phyloP scores from a whole-genome alignment of 2,113 vertebrate genomes.

The Noctilio leporinus region DNA sequence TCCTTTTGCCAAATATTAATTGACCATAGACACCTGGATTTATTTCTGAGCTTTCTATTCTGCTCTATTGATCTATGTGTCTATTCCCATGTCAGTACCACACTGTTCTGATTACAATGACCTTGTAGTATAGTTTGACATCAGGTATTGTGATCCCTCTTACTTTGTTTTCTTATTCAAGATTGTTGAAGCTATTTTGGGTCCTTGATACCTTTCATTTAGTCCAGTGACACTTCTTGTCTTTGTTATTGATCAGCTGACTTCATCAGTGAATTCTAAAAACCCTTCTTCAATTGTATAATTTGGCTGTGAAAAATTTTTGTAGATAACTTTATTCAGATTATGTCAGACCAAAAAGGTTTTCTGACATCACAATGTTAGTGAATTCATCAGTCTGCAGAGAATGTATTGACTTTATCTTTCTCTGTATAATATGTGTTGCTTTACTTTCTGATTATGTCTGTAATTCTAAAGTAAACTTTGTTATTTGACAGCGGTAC shows the following conservation, averaged over 20 bases:
- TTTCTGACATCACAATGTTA: background rate
- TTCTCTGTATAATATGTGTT: constrained; percentile 26
- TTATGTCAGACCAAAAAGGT: background rate
- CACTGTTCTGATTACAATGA: no score
- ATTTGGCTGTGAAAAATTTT: background rate
- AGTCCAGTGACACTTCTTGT: background rate
- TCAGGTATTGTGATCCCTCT: no score
- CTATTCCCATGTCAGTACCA: no score
- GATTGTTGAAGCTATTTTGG: no score
- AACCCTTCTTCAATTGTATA: background rate
- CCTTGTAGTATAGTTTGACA: no score
- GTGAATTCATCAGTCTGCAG: background rate
- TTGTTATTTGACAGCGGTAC: constrained; percentile 7
- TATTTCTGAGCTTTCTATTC: no score
- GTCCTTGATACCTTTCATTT: background rate
- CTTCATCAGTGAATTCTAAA: background rate
- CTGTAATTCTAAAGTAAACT: background rate
- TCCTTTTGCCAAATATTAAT: no score
- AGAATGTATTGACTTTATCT: constrained; percentile 12
- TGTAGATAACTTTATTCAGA: background rate
- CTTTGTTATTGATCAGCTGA: background rate
- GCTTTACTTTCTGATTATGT: constrained; percentile 26
- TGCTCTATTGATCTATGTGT: no score
- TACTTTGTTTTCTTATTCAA: no score
- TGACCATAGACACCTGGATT: no score